phyloP scores from a whole-genome alignment of 2,888 invertebrate species.

The Hydraecia micacea region DNA sequence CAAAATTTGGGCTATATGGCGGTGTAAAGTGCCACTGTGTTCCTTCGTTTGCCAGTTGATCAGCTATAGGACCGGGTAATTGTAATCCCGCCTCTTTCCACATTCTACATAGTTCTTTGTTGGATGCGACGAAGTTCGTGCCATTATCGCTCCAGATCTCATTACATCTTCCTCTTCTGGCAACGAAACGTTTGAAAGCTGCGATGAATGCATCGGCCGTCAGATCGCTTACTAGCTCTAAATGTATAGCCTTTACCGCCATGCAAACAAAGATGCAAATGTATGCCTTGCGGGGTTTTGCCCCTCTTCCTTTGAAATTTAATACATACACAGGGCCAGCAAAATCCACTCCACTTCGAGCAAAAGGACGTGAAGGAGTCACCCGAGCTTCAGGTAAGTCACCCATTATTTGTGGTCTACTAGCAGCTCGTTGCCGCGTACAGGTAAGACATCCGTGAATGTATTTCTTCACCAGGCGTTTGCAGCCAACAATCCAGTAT shows the following conservation, averaged over 20 bases:
- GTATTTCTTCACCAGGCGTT: conserved; percentile 47
- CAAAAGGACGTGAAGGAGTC: conserved; percentile 60
- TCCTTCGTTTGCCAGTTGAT: conserved; percentile 34
- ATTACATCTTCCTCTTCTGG: conserved; percentile 3
- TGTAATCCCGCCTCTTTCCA: conserved; percentile 5
- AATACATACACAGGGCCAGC: conserved; percentile 60
- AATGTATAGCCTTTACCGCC: conserved; percentile 65
- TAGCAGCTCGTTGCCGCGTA: conserved; percentile 49
- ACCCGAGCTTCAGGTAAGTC: conserved; percentile 59
- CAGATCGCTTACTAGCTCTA: conserved; percentile 57
- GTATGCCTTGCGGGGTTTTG: conserved; percentile 60
- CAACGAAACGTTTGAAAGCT: conserved; percentile 12
- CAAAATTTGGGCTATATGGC: conserved; percentile 53
- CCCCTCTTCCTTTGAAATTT: conserved; percentile 61
- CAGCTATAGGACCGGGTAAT: conserved; percentile 3
- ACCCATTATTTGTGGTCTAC: conserved; percentile 63
- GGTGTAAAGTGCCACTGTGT: conserved; percentile 66
- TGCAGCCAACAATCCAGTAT: conserved; percentile 63
- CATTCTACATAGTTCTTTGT: conserved; percentile 6
- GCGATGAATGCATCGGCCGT: conserved; percentile 1
- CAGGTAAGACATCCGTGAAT: conserved; percentile 54
- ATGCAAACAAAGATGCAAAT: conserved; percentile 65
- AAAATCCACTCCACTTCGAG: conserved; percentile 62
- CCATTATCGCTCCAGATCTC: conserved; percentile 10
- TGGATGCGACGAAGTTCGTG: conserved; percentile 10